A percentile compares a stretch with the other conserved stretches of the same genome.
These are phyloP conservation scores for Chlorospingus semifuscus DNA, from an alignment of 2,797 vertebrate species.

Conservation along the genomic window DNA sequence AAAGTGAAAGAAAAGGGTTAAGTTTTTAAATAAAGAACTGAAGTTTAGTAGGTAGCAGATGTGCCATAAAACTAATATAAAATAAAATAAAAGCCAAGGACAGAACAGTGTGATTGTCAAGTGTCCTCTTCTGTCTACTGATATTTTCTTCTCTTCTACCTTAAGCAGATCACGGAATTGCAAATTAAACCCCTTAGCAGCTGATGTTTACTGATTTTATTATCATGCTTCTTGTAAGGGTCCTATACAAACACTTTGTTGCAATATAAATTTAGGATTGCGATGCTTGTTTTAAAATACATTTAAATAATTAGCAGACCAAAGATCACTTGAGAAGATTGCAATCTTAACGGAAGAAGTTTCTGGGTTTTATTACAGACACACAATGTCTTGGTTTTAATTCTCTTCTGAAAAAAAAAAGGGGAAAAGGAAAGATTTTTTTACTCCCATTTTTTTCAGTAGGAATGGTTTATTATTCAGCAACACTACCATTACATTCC, in stretches of 20 bases:
- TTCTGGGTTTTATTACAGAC: neutral
- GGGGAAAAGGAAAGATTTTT: fast-evolving
- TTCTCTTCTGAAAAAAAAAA: neutral
- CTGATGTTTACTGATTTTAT: neutral
- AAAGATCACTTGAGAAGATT: neutral
- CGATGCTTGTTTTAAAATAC: neutral
- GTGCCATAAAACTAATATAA: neutral
- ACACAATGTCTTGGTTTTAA: neutral
- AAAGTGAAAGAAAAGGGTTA: neutral
- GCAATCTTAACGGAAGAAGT: neutral
- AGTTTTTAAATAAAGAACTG: neutral
- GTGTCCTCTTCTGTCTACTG: neutral
- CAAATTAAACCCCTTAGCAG: neutral
- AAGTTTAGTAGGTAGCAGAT: neutral
- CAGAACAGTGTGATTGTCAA: neutral
- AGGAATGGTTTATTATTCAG: neutral
- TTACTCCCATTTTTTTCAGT: neutral
- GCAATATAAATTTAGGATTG: neutral
- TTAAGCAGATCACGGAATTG: neutral
- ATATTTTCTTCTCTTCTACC: neutral
- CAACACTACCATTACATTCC: neutral
- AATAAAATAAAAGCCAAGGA: neutral
- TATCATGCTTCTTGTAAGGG: neutral
- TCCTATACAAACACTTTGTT: neutral
- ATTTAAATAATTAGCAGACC: neutral